Conservation (phyloP, 2,797 vertebrate genomes). For the Calcarius lapponicus region DNA sequence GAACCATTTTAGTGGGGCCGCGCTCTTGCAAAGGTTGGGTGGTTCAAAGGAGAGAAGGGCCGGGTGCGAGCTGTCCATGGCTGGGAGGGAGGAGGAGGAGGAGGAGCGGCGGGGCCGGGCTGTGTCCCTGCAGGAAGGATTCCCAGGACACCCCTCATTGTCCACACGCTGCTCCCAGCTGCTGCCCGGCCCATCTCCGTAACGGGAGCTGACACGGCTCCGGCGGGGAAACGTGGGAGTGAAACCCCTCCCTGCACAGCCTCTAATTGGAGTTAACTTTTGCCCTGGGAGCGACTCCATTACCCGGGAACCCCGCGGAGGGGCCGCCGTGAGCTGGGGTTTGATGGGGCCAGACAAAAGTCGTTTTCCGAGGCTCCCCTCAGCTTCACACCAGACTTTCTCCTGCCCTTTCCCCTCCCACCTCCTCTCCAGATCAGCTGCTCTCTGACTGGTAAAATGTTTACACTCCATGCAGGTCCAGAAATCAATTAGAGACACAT, state of each 20-base stretch:
- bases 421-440: constrained; percentile 40
- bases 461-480: constrained; percentile 34
- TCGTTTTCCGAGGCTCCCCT: background rate
- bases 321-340: background rate
- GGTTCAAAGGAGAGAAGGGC: fast-evolving
- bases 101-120: background rate
- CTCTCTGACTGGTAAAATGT: constrained; percentile 62
- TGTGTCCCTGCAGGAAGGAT: background rate
- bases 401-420: background rate
- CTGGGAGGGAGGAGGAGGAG: background rate
- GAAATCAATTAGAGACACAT: constrained; percentile 64
- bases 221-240: background rate
- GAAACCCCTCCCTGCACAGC: background rate
- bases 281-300: constrained; percentile 37
- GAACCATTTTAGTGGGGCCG: background rate
- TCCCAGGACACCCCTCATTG: constrained; percentile 38
- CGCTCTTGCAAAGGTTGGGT: background rate
- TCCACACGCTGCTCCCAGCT: constrained; percentile 28
- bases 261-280: constrained; percentile 56
- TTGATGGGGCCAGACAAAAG: background rate
- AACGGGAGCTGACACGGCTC: constrained; percentile 50
- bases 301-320: constrained; percentile 24
- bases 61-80: fast-evolving
- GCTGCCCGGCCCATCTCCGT: constrained; percentile 28
- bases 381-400: background rate